A percentile compares a stretch with the other conserved stretches of the same genome.
Conservation (phyloP, 2,888 invertebrate species). For the Dolomedes plantarius region DNA sequence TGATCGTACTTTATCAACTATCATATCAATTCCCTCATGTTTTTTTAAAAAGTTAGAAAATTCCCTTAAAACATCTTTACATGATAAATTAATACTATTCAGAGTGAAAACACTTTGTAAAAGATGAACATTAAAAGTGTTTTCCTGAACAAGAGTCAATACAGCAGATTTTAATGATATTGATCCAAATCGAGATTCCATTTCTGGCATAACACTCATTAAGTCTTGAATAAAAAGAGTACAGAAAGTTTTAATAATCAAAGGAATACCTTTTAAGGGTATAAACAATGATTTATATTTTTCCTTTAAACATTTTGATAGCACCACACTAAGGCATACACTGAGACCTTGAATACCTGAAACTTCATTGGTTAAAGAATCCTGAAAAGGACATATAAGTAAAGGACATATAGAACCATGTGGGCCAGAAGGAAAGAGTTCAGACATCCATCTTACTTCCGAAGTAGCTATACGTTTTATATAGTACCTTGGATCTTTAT, state of each 20-base stretch:
- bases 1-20: slow-evolving; percentile 34
- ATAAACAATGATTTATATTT: slow-evolving; percentile 6
- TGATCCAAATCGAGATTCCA: neutral
- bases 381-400: slow-evolving; percentile 37
- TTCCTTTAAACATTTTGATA: slow-evolving; percentile 6
- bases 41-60: slow-evolving; percentile 19
- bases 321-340: slow-evolving; percentile 20
- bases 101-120: slow-evolving; percentile 13
- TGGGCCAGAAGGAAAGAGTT: slow-evolving; percentile 40
- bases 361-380: neutral
- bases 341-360: slow-evolving; percentile 36
- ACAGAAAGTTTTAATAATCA: slow-evolving; percentile 17
- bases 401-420: slow-evolving; percentile 54
- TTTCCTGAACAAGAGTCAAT: neutral
- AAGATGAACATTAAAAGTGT: neutral
- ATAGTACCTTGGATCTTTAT: slow-evolving; percentile 51
- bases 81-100: slow-evolving; percentile 1
- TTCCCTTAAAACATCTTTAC: slow-evolving; percentile 22
- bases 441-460: neutral
- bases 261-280: slow-evolving; percentile 1
- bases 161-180: slow-evolving; percentile 10
- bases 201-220: neutral
- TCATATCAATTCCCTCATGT: slow-evolving; percentile 28
- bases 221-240: slow-evolving; percentile 22
- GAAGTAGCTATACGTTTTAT: slow-evolving; percentile 26